Evolutionary conservation across 2,113 vertebrate genomes (phyloP).

Genomic region (Dromiciops gliroides): DNA sequence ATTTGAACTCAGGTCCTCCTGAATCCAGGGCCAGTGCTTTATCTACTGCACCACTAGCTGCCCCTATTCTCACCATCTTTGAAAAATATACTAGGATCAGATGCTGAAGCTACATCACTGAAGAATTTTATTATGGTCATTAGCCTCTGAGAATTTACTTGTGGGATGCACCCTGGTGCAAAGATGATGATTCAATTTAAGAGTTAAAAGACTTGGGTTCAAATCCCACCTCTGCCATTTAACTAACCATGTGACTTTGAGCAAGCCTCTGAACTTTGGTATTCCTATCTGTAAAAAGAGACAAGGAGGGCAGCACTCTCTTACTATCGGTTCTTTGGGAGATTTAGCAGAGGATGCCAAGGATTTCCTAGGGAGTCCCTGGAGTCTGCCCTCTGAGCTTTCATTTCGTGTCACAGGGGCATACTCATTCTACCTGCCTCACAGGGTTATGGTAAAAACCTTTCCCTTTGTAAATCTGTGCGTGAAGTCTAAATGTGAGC

Average conservation of each 20-base stretch:
- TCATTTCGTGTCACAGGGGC: background rate
- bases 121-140: slow-evolving; percentile 40
- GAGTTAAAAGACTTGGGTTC: background rate
- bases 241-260: background rate
- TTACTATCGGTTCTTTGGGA: background rate
- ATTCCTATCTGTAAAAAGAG: background rate
- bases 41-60: no score
- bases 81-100: background rate
- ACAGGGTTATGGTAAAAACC: background rate
- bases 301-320: background rate
- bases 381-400: background rate
- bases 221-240: background rate
- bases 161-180: background rate
- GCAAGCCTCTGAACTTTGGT: background rate
- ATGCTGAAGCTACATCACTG: slow-evolving; percentile 22
- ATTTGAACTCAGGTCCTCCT: no score
- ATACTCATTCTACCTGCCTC: background rate
- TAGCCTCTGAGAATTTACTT: slow-evolving; percentile 7
- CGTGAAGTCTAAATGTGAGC: background rate
- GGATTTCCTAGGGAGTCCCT: background rate
- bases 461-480: background rate
- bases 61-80: slow-evolving; percentile 8
- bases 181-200: background rate
- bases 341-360: background rate
- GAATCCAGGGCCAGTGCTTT: no score